Percentiles rank a stretch among this genome's conserved stretches.
These are phyloP conservation scores for Rhea pennata DNA, from an alignment of 2,113 vertebrate genomes.

Conservation along the genomic window DNA sequence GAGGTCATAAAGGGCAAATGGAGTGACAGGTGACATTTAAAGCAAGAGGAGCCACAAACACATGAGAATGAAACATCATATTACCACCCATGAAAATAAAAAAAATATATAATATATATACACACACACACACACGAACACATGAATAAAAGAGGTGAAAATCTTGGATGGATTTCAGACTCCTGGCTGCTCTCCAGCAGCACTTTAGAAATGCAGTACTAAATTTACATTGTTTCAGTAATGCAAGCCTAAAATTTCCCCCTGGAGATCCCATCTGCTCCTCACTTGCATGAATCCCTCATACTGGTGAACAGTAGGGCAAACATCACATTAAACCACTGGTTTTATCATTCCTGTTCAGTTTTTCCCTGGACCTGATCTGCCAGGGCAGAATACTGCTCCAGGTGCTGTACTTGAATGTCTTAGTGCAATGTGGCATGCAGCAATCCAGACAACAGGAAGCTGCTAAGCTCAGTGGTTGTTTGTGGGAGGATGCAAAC, in stretches of 20 bases:
- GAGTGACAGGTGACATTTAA: not conserved
- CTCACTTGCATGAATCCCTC: slow-evolving; percentile 65
- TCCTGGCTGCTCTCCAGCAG: slow-evolving; percentile 28
- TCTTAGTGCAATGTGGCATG: not conserved
- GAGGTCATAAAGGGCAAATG: not conserved
- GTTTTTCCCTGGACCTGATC: slow-evolving; percentile 31
- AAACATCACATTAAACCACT: slow-evolving; percentile 66
- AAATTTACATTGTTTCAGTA: slow-evolving; percentile 67
- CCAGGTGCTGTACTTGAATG: slow-evolving; percentile 48
- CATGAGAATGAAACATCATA: not conserved
- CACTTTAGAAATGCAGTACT: slow-evolving; percentile 46
- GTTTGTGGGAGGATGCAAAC: not conserved
- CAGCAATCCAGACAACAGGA: not conserved
- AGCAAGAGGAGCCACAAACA: not conserved
- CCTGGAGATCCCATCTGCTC: slow-evolving; percentile 68
- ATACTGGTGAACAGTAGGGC: slow-evolving; percentile 58
- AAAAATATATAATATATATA: not conserved
- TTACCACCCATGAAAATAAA: not conserved
- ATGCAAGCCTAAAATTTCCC: slow-evolving; percentile 43
- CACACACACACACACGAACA: not conserved
- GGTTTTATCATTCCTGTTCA: slow-evolving; percentile 60
- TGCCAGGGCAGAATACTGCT: slow-evolving; percentile 50
- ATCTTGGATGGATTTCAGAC: slow-evolving; percentile 42
- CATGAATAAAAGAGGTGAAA: slow-evolving; percentile 56
- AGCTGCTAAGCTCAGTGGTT: not conserved